phyloP scores from a whole-genome alignment of 2,113 vertebrate genomes.

The Nesogale talazaci region DNA sequence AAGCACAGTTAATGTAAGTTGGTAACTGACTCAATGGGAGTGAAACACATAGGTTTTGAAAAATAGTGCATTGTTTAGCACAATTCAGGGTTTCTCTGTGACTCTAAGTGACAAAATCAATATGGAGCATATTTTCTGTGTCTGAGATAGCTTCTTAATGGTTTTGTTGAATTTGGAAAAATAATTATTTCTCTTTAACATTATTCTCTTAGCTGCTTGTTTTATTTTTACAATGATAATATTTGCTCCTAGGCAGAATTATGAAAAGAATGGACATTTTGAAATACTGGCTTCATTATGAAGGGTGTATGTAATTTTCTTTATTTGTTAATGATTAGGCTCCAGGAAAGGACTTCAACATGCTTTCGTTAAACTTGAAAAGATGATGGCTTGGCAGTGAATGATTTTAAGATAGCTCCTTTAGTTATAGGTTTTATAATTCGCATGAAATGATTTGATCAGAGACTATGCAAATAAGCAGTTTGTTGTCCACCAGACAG shows the following conservation, averaged over 20 bases:
- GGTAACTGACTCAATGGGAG: background rate
- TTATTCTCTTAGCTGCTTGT: background rate
- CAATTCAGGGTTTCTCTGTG: background rate
- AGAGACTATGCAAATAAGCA: too few relatives aligned
- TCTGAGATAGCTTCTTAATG: background rate
- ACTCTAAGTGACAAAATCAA: constrained; percentile 10
- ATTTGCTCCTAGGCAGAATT: background rate
- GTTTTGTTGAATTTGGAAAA: background rate
- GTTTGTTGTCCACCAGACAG: too few relatives aligned
- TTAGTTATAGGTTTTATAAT: too few relatives aligned
- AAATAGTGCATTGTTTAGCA: constrained; percentile 7
- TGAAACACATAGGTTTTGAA: constrained; percentile 24
- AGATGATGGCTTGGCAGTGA: background rate
- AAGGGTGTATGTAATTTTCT: background rate
- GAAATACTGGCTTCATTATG: background rate
- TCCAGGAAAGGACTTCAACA: background rate
- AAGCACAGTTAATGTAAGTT: background rate
- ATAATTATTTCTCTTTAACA: background rate
- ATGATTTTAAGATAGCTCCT: too few relatives aligned
- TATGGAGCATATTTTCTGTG: background rate
- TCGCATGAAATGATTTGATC: too few relatives aligned
- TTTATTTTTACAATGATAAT: background rate
- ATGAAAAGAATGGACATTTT: background rate
- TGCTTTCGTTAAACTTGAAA: constrained; percentile 6
- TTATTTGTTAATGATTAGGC: background rate